Evolutionary conservation across 1,140 invertebrate species (phyloP).

Genomic region (Sycophaga agraensis): DNA sequence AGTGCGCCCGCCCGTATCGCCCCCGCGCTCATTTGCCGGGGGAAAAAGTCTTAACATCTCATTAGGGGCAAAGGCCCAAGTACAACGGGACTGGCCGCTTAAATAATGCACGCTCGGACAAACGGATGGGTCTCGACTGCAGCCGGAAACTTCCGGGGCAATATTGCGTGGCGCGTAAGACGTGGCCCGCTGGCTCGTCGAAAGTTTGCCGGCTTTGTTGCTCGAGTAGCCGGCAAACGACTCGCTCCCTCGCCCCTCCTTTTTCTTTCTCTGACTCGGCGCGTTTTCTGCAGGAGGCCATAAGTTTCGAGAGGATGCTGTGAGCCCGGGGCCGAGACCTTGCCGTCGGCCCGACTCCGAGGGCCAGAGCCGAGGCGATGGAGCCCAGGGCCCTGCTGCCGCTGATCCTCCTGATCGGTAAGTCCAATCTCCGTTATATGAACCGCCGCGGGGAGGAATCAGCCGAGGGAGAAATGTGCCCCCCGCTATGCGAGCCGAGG

Average conservation of each 20-base stretch:
- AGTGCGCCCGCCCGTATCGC: too few species aligned
- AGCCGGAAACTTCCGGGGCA: too few species aligned
- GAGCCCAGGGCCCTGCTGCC: constrained; percentile 47
- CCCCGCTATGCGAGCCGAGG: too few species aligned
- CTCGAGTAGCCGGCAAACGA: too few species aligned
- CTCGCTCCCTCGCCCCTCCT: constrained; percentile 27
- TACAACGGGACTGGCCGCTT: neutral
- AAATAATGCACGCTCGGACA: neutral
- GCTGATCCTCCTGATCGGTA: constrained; percentile 49
- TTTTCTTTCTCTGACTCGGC: too few species aligned
- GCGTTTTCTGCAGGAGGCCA: constrained; percentile 36
- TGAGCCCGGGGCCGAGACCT: constrained; percentile 35
- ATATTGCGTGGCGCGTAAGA: too few species aligned
- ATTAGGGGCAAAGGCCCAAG: neutral
- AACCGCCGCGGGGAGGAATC: too few species aligned
- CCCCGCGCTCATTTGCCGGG: too few species aligned
- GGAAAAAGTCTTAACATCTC: constrained; percentile 4
- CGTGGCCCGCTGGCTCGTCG: too few species aligned
- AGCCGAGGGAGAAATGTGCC: too few species aligned
- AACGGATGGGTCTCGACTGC: too few species aligned
- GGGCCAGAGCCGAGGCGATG: constrained; percentile 35
- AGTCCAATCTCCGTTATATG: constrained; percentile 29
- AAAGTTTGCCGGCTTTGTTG: too few species aligned
- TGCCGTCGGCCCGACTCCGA: neutral
- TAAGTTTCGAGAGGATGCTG: constrained; percentile 51